phyloP scores from a whole-genome alignment of 2,113 vertebrate genomes.

The Entomyzon cyanotis region DNA sequence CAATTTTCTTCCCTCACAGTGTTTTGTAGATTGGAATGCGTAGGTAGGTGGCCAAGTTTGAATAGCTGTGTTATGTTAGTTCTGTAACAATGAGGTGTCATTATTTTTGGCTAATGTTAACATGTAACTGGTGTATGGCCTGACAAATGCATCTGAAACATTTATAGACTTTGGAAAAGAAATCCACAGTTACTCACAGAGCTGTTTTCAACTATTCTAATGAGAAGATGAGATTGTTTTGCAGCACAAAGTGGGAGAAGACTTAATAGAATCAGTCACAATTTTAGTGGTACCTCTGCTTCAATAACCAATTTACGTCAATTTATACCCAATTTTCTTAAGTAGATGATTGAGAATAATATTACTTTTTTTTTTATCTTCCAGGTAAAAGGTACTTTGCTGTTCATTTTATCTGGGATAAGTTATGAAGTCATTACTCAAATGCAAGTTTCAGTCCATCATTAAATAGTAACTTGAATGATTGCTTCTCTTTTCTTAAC shows the following conservation, averaged over 20 bases:
- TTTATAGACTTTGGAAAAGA: not conserved
- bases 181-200: not conserved
- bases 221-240: not conserved
- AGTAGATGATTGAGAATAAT: not conserved
- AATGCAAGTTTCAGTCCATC: not conserved
- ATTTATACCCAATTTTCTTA: constrained; percentile 2
- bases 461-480: not conserved
- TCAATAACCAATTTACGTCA: constrained; percentile 3
- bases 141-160: not conserved
- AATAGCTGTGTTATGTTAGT: not conserved
- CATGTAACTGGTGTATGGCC: not conserved
- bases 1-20: not conserved
- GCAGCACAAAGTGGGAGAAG: not conserved
- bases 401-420: not conserved
- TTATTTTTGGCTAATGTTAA: not conserved
- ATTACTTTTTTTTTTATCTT: not conserved
- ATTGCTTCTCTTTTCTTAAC: not conserved
- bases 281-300: not conserved
- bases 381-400: not conserved
- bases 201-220: not conserved
- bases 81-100: not conserved
- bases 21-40: not conserved
- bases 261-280: not conserved
- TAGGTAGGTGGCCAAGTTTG: not conserved
- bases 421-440: not conserved